Conservation (phyloP, 2,113 vertebrate genomes). For the Centropus bengalensis region DNA sequence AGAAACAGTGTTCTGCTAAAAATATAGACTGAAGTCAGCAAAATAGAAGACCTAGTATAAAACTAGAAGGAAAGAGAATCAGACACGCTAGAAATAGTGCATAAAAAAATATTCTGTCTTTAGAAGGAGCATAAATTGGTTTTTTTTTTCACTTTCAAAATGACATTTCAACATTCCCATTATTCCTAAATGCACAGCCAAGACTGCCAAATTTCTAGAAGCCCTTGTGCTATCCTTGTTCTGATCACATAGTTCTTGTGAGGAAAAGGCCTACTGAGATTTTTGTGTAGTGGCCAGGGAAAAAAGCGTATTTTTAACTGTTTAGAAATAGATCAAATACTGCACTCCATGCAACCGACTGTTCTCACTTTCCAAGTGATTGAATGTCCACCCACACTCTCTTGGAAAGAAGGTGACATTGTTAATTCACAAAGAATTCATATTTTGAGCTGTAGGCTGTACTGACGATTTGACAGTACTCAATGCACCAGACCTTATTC, state of each 20-base stretch:
- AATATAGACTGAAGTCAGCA: not conserved
- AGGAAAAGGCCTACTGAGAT: conserved; percentile 25
- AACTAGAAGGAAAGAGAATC: not conserved
- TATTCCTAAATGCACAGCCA: not conserved
- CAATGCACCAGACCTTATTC: not conserved
- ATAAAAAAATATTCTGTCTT: not conserved
- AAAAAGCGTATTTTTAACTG: conserved; percentile 29
- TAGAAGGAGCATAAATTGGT: not conserved
- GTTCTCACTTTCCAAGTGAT: conserved; percentile 30
- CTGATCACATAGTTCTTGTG: not conserved
- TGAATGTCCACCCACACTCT: conserved; percentile 23
- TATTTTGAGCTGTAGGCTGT: not conserved
- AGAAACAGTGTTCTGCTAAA: not conserved
- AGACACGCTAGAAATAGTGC: not conserved
- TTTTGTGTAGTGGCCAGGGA: not conserved
- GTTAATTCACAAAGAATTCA: not conserved
- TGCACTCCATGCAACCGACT: not conserved
- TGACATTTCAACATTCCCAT: not conserved
- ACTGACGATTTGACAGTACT: not conserved
- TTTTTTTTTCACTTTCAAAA: conserved; percentile 1
- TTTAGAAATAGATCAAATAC: conserved; percentile 53
- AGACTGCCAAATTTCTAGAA: conserved; percentile 1
- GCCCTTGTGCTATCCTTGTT: not conserved
- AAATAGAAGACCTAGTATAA: not conserved
- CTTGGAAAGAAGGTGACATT: conserved; percentile 15